Evolutionary conservation across 2,113 vertebrate genomes (phyloP), one percentile per base, ranked within the genome.

Genomic region (Columba janthina): DNA sequence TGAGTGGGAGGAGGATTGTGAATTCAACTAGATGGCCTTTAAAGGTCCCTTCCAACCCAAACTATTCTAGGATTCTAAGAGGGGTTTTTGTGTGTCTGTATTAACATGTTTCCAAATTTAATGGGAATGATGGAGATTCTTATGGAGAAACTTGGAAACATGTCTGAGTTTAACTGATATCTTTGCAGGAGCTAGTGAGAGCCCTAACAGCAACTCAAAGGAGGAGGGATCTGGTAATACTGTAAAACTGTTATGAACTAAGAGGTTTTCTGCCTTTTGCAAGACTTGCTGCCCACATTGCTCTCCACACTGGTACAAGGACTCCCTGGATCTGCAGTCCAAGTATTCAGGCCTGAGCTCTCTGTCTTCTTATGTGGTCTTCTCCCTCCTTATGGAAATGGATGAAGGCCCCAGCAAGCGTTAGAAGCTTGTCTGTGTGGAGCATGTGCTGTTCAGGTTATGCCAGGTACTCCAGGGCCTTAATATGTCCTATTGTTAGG

Each of bases 361-460:
- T 88, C 50, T 66, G 34, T 56, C 38, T 4, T 36, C 6, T 2
- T 62, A 10, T 81, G 20, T 62, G 24, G 17, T 40, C 13, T 50
- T 80, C 3, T 34, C 9, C 7, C 12, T 83, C 26, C 32, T 84
- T 56, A 60, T 21, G 26, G 57, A 75, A 89, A 67, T 5, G 11
- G 8, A n/a, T 24, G 17, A 72, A 69, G 11, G 28, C 10, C 11
- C 4, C 9, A 51, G 40, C 5, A 20, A 42, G 6, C 2, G 2
- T 62, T 66, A 46, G 44, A 75, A 89, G 46, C 40, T 34, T 87
- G 19, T 51, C 28, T 3, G 0, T 12, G 6, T 14, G 25, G 21
- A 81, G 4, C 13, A 13, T 14, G 28, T 50, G 16, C 16, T 1
- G 0, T 31, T 29, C 4, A 46, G 32, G 10, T 21, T 50, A 7